phyloP scores from a whole-genome alignment of 2,113 vertebrate species.

The Paracanthobrama guichenoti region DNA sequence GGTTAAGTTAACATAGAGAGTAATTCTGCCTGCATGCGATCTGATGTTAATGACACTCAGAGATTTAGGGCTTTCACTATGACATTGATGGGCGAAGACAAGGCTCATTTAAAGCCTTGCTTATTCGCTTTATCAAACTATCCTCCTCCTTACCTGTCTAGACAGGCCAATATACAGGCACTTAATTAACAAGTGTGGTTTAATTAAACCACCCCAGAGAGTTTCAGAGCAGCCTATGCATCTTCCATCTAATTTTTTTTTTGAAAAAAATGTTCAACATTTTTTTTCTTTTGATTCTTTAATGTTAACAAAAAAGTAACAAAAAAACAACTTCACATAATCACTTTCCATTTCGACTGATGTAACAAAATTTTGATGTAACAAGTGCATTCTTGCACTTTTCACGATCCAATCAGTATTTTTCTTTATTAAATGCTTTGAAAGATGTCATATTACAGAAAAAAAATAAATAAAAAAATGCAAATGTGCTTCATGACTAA shows the following conservation, averaged over 20 bases:
- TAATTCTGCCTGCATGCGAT: not conserved
- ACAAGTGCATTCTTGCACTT: slow-evolving; percentile 1
- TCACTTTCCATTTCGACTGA: not conserved
- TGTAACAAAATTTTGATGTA: not conserved
- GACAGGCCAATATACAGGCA: slow-evolving; percentile 15
- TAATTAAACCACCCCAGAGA: slow-evolving; percentile 39
- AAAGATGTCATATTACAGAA: not conserved
- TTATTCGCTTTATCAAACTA: not conserved
- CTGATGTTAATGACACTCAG: slow-evolving; percentile 15
- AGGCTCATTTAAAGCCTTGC: not conserved
- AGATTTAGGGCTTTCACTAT: slow-evolving; percentile 10
- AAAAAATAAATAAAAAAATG: not conserved
- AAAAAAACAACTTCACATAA: too few species aligned
- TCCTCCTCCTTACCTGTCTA: slow-evolving; percentile 1
- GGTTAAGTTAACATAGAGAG: slow-evolving; percentile 51
- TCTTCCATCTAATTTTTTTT: slow-evolving; percentile 15
- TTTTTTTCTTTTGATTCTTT: too few species aligned
- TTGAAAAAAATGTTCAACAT: too few species aligned
- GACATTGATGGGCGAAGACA: slow-evolving; percentile 3
- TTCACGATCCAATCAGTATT: not conserved
- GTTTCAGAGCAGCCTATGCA: not conserved
- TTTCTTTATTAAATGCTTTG: not conserved
- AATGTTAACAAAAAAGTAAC: too few species aligned
- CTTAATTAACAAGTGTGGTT: slow-evolving; percentile 33
- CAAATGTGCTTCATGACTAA: not conserved